phyloP scores from a whole-genome alignment of 2,113 vertebrate genomes.

The Misgurnus anguillicaudatus region DNA sequence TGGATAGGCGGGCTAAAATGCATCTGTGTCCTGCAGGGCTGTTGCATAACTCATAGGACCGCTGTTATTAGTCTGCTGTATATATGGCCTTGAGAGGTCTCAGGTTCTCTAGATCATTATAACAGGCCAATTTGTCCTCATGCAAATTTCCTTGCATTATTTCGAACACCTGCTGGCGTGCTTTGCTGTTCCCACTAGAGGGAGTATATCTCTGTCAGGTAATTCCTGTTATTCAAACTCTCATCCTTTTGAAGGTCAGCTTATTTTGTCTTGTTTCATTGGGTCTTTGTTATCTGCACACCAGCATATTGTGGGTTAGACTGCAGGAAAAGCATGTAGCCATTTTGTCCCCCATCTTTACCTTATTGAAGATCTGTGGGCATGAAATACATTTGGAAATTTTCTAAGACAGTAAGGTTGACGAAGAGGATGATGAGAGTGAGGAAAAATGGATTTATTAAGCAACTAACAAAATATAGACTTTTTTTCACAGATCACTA shows the following conservation, averaged over 20 bases:
- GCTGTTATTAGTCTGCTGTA: constrained; percentile 28
- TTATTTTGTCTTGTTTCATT: constrained; percentile 1
- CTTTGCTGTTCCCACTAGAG: constrained; percentile 56
- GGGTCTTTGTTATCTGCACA: background rate
- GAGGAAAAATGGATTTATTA: too few relatives aligned
- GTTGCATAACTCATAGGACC: constrained; percentile 7
- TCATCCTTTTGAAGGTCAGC: constrained; percentile 25
- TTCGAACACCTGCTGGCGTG: constrained; percentile 32
- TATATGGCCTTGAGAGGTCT: constrained; percentile 37
- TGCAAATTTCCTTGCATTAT: constrained; percentile 21
- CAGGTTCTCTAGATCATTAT: constrained; percentile 8
- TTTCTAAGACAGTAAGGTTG: too few relatives aligned
- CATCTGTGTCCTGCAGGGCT: constrained; percentile 22
- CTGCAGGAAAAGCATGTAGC: background rate
- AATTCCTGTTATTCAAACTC: constrained; percentile 22
- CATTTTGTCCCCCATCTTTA: background rate
- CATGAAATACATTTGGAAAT: too few relatives aligned
- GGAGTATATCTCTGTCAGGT: constrained; percentile 45
- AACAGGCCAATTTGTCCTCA: constrained; percentile 25
- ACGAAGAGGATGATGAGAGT: too few relatives aligned
- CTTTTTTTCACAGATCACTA: too few relatives aligned
- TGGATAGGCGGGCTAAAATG: constrained; percentile 12
- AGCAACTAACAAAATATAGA: too few relatives aligned
- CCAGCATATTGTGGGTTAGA: background rate
- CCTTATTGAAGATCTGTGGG: too few relatives aligned